These are phyloP conservation scores for Parambassis ranga DNA, from an alignment of 2,797 vertebrate species.

Conservation along the genomic window DNA sequence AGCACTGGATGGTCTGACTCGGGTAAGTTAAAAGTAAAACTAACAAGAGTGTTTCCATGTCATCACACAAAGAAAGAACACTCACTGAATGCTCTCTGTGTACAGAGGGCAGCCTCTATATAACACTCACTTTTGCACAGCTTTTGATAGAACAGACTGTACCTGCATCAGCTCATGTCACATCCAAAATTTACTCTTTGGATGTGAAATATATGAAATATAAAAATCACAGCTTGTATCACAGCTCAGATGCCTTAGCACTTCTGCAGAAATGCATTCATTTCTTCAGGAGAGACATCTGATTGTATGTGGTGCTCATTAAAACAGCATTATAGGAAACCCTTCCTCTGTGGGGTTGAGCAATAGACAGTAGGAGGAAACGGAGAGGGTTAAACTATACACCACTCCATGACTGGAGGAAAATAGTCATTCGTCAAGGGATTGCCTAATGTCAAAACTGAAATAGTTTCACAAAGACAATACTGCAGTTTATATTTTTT, in stretches of 20 bases:
- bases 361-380: neutral
- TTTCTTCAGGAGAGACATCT: neutral
- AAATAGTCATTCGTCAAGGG: neutral
- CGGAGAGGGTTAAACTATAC: neutral
- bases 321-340: neutral
- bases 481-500: too few relatives aligned
- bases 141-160: too few relatives aligned
- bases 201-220: too few relatives aligned
- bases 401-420: neutral
- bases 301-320: neutral
- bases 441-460: too few relatives aligned
- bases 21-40: neutral
- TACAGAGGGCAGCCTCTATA: too few relatives aligned
- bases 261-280: too few relatives aligned
- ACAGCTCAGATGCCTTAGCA: neutral
- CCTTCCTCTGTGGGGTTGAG: neutral
- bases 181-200: too few relatives aligned
- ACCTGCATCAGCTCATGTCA: too few relatives aligned
- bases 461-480: too few relatives aligned
- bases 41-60: neutral
- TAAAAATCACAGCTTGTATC: too few relatives aligned
- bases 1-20: neutral
- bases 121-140: too few relatives aligned
- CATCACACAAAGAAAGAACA: neutral
- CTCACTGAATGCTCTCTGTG: neutral